Evolutionary conservation across 2,797 vertebrate genomes (phyloP), one percentile per base, ranked within the genome.

Genomic region (Lagorchestes hirsutus): DNA sequence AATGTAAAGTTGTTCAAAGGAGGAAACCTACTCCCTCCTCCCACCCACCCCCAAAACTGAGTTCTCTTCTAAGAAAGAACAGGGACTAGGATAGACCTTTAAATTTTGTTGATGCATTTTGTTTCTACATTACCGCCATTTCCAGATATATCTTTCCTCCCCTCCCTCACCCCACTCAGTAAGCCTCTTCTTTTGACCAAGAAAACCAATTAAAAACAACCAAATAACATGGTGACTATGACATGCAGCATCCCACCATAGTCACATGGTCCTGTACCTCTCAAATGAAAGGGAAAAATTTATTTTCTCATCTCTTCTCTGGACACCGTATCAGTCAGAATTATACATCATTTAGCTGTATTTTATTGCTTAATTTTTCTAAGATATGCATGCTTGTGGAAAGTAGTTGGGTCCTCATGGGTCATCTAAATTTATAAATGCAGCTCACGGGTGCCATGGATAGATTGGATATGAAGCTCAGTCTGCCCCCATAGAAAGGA

Each of bases 1-100:
- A 96, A 97, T 59, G 67, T 96, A 98, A 98, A 93, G 92, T 92
- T 96, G 92, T 55, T 92, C 94, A 94, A 94, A 93, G 90, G 87
- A 62, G 96, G 96, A 54, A 94, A 90, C 59, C 67, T 46, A 24
- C 8, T 9, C 4, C 40, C 13, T 34, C 31, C 11, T 59, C 29
- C 59, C 31, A 5, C 31, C 12, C n/a, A 13, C n/a, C 34, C 14
- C 0, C n/a, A 95, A 96, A 67, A 92, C 62, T 92, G 95, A 96
- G 92, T 93, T 91, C 92, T 96, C 59, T 93, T 22, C 97, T 55
- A 96, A 92, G 90, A 96, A 97, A 98, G 34, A 67, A n/a, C 62
- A 67, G 34, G 62, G 14, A 5, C 62, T 34, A 62, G 29, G 13
- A 62, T 34, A 62, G 34, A 62, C 31, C 4, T 67, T n/a, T 62